Percentiles rank a stretch among this genome's conserved stretches.
Evolutionary conservation across 2,888 invertebrate species (phyloP).

Genomic region (Lasius fuliginosus): DNA sequence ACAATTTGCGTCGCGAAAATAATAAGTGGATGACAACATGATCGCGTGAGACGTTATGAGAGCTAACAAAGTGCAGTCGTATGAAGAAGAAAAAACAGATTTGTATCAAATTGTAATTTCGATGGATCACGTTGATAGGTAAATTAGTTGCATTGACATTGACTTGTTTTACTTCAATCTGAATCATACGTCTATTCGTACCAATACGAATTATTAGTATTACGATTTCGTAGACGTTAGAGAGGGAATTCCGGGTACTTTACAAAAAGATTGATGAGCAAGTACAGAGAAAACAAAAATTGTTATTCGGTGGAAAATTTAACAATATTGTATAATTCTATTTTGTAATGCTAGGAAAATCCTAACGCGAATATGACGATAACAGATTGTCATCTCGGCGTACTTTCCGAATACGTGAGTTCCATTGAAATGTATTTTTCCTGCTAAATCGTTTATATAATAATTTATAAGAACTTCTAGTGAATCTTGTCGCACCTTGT

Average conservation of each 20-base stretch:
- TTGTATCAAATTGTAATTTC: slow-evolving; percentile 29
- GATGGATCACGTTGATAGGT: slow-evolving; percentile 9
- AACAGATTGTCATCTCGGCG: background rate
- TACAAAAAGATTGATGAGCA: background rate
- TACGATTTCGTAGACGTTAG: background rate
- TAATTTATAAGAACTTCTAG: background rate
- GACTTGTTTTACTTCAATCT: slow-evolving; percentile 24
- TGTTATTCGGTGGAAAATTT: background rate
- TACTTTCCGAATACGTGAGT: background rate
- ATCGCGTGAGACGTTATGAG: slow-evolving; percentile 35
- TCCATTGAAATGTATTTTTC: background rate
- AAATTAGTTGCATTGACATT: slow-evolving; percentile 40
- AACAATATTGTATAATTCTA: background rate
- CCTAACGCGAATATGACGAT: background rate
- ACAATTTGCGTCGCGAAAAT: slow-evolving; percentile 44
- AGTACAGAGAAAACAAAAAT: background rate
- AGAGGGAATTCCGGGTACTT: slow-evolving; percentile 1
- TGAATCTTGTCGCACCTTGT: background rate
- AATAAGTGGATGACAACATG: slow-evolving; percentile 40
- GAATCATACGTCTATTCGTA: background rate
- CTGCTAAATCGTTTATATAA: background rate
- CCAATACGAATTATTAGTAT: background rate
- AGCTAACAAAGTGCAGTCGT: slow-evolving; percentile 10
- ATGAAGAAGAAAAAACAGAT: slow-evolving; percentile 26
- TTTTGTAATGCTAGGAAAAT: slow-evolving; percentile 1